phyloP scores from a whole-genome alignment of 1,140 invertebrate species.

The Chironomus tepperi region DNA sequence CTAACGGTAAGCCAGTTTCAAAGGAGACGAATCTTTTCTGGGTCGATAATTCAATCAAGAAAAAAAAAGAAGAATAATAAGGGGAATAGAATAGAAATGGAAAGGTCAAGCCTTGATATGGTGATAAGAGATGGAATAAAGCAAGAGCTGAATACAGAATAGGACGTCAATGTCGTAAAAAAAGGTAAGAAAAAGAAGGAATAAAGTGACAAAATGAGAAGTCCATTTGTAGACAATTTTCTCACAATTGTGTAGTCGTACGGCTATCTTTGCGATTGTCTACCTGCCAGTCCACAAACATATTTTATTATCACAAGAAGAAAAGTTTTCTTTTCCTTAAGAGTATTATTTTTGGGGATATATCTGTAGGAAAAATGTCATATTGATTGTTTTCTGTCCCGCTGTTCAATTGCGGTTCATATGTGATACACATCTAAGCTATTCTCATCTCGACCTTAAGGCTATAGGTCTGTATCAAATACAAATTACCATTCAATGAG shows the following conservation, averaged over 20 bases:
- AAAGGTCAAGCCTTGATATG: neutral
- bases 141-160: neutral
- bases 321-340: no score
- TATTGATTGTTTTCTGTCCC: no score
- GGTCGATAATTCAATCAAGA: constrained; percentile 7
- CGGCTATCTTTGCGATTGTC: neutral
- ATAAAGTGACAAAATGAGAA: neutral
- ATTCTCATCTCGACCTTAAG: no score
- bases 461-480: no score
- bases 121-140: neutral
- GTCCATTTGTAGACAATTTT: constrained; percentile 13
- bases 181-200: neutral
- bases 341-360: no score
- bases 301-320: neutral
- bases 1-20: neutral
- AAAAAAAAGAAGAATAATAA: neutral
- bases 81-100: neutral
- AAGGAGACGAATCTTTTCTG: neutral
- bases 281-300: neutral
- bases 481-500: no score
- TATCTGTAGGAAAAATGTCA: no score
- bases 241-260: neutral
- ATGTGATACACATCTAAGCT: no score
- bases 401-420: no score
- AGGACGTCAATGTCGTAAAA: neutral